Conservation (phyloP, 2,113 vertebrate species). For the Xiphophorus couchianus region DNA sequence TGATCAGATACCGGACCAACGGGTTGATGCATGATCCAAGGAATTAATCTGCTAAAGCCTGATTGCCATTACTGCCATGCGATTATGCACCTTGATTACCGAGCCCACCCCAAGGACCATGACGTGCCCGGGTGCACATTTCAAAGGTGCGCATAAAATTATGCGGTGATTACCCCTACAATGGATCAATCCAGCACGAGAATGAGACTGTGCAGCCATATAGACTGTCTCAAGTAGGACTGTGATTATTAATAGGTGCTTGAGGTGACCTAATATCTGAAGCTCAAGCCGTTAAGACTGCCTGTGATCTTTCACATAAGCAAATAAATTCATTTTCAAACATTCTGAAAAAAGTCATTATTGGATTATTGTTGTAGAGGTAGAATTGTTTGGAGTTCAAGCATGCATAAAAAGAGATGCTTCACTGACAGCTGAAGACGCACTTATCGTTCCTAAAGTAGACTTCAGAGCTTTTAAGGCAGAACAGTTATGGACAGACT, state of each 20-base stretch:
- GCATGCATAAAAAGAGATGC: slow-evolving; percentile 68
- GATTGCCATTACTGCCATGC: slow-evolving; percentile 82
- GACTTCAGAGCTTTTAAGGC: slow-evolving; percentile 45
- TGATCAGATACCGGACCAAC: slow-evolving; percentile 78
- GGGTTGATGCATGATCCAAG: slow-evolving; percentile 72
- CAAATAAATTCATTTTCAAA: slow-evolving; percentile 72
- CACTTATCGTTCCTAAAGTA: slow-evolving; percentile 53
- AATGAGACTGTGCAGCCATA: slow-evolving; percentile 74
- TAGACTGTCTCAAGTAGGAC: slow-evolving; percentile 81
- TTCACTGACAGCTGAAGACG: slow-evolving; percentile 61
- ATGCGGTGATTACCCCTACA: slow-evolving; percentile 81
- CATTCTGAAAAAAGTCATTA: slow-evolving; percentile 68
- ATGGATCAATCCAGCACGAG: slow-evolving; percentile 74
- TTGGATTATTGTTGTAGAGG: slow-evolving; percentile 79
- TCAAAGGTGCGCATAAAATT: slow-evolving; percentile 82
- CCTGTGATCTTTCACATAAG: slow-evolving; percentile 62
- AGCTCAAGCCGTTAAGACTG: slow-evolving; percentile 56
- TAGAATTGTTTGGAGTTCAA: slow-evolving; percentile 78
- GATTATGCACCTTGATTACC: slow-evolving; percentile 85
- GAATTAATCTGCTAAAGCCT: slow-evolving; percentile 81
- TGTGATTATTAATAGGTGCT: slow-evolving; percentile 85
- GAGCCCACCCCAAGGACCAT: slow-evolving; percentile 79
- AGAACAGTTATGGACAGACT: slow-evolving; percentile 24
- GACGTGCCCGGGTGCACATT: slow-evolving; percentile 72
- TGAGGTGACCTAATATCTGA: slow-evolving; percentile 76